Base-by-base conservation (phyloP, 1,140 invertebrate genomes). In the Eriosoma lanigerum region DNA sequence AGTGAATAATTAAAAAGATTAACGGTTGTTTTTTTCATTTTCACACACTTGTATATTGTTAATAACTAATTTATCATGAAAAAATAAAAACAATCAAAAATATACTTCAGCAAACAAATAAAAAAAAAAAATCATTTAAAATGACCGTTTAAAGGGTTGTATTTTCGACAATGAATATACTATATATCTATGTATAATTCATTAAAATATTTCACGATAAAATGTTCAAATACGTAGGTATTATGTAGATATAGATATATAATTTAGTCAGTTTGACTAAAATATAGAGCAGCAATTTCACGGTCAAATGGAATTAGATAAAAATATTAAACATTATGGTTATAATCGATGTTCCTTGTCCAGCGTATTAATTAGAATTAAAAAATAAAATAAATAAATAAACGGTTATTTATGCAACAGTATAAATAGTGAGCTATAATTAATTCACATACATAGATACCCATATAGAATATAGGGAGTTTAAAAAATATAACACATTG, bases 201-300 rank as follows among this genome's bases (percentile, higher is more conserved):
- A 38, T 38, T n/a, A n/a, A n/a, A n/a, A 38, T 8, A 8, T 38
- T 38, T 38, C 3, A 24, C n/a, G 44, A n/a, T 24, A 6, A 44
- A 68, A 68, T 21, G 4, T 24, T 24, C 38, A 46, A 68, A 9
- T n/a, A 38, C 15, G 6, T 46, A 46, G 38, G 0, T 6, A 15
- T 13, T 48, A 48, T 48, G 1, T 48, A 13, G n/a, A 6, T 44
- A 24, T 24, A n/a, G 64, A 13, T 46, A 17, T 38, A 21, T 46
- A 46, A 68, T 68, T n/a, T 21, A 46, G 6, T 46, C 12, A 68
- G 24, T 68, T 68, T 13, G 1, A 15, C 64, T 68, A 32, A 46
- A 68, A 46, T 64, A 62, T 68, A 19, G 26, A 26, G 46, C 0
- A n/a, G 32, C 48, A 76, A 76, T 76, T 76, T 76, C 72, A 76